These are phyloP conservation scores for Cephus cinctus DNA, from an alignment of 1,140 invertebrate species.

Conservation along the genomic window DNA sequence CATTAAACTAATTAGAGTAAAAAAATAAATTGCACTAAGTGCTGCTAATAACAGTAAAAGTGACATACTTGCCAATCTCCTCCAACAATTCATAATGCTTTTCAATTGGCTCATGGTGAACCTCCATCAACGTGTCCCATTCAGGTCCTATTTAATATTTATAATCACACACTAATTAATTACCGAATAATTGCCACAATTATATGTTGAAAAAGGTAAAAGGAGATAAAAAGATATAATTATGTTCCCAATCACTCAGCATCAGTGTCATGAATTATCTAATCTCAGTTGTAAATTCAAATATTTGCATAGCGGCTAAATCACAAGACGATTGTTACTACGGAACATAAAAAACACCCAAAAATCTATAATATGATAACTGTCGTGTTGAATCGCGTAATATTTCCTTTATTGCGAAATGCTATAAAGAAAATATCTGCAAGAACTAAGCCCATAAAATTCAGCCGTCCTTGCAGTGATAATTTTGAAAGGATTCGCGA, in stretches of 20 bases:
- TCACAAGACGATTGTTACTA: not conserved
- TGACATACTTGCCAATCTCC: conserved; percentile 64
- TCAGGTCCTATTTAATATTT: conserved; percentile 34
- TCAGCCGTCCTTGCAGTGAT: not conserved
- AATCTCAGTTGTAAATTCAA: conserved; percentile 1
- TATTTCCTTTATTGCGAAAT: conserved; percentile 3
- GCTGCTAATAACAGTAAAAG: not conserved
- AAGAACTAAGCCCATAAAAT: not conserved
- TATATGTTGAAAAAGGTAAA: conserved; percentile 10
- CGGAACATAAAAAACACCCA: conserved; percentile 3
- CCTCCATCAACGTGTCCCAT: conserved; percentile 57
- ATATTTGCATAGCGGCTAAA: conserved; percentile 3
- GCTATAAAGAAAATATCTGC: not conserved
- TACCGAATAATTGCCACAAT: conserved; percentile 2
- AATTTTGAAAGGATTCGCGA: conserved; percentile 1
- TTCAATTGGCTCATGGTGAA: conserved; percentile 61
- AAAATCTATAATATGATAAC: not conserved
- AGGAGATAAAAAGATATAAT: conserved; percentile 7
- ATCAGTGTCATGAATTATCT: conserved; percentile 1
- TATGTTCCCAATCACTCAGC: not conserved
- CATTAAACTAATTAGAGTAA: not conserved
- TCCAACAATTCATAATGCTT: conserved; percentile 61
- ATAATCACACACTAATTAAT: conserved; percentile 2
- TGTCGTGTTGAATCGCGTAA: conserved; percentile 4
- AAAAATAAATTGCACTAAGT: not conserved